Base-by-base conservation (phyloP, 2,113 vertebrate species). In the Argyrosomus japonicus region DNA sequence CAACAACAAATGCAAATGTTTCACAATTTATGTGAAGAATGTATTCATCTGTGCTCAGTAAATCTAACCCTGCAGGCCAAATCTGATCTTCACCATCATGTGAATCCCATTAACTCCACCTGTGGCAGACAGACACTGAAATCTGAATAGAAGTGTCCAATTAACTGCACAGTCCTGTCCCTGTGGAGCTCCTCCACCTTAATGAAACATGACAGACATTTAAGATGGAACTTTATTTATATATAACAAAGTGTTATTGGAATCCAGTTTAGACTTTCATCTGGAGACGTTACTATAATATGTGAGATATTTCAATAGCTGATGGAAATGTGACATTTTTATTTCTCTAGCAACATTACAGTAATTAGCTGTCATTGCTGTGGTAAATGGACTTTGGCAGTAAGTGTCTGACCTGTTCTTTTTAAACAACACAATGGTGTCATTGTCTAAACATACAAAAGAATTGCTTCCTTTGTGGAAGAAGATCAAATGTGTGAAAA, bases 1-100 rank as follows among this genome's bases (percentile, higher is more conserved):
- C 32, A 36, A 36, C 32, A 36, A 73, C 53, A 73, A 82, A 87
- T 68, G 62, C 56, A 81, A 72, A 83, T 54, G 53, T 12, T 68
- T 57, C 0, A 14, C 11, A 25, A 2, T 68, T 64, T 72, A 75
- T 69, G 60, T 67, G 58, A 18, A 82, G 74, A 74, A 70, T 36
- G 57, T n/a, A 27, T 15, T 53, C 18, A 43, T 82, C 29, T 63
- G 72, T 62, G 21, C 40, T 80, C 19, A 19, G 25, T 82, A 67
- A 81, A 84, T 77, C 32, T 3, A 64, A 81, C 67, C 32, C n/a
- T 68, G 57, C 32, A 47, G 61, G 29, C 29, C 14, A 84, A 79
- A 83, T 73, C 23, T 45, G 62, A 79, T 79, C 7, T 68, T 56
- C n/a, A 43, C 17, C 27, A 45, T 63, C 9, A 71, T 77, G n/a